Conservation (phyloP, 2,113 vertebrate species). For the Platanista minor region DNA sequence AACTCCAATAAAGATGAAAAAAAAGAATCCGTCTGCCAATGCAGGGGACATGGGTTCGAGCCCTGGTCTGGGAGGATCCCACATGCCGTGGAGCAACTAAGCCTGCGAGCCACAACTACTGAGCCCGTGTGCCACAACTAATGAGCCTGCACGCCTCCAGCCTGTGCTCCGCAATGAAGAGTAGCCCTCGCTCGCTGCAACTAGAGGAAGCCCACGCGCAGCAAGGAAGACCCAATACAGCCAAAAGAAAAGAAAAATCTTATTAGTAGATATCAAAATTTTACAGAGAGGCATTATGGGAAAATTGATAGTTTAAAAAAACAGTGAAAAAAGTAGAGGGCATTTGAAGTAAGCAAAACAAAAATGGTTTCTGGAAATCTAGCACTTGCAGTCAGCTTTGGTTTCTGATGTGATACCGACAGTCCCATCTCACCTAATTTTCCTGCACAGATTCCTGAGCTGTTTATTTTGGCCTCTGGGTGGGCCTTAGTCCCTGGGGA, state of each 20-base stretch:
- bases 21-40: no score
- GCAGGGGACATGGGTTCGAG: no score
- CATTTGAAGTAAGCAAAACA: not conserved
- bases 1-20: no score
- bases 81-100: no score
- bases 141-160: no score
- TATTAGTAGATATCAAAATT: not conserved
- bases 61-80: no score
- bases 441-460: not conserved
- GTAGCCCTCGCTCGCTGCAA: no score
- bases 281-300: not conserved
- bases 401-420: not conserved
- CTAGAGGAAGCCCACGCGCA: no score
- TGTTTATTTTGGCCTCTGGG: not conserved
- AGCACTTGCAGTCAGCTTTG: not conserved
- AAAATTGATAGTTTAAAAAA: not conserved
- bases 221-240: no score
- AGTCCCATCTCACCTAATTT: accelerated
- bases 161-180: no score
- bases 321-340: not conserved
- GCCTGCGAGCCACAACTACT: no score
- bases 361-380: not conserved
- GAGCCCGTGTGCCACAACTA: no score
- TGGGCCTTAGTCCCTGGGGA: not conserved
- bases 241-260: not conserved